Conservation (phyloP, 2,797 vertebrate species). For the Falco berigora region DNA sequence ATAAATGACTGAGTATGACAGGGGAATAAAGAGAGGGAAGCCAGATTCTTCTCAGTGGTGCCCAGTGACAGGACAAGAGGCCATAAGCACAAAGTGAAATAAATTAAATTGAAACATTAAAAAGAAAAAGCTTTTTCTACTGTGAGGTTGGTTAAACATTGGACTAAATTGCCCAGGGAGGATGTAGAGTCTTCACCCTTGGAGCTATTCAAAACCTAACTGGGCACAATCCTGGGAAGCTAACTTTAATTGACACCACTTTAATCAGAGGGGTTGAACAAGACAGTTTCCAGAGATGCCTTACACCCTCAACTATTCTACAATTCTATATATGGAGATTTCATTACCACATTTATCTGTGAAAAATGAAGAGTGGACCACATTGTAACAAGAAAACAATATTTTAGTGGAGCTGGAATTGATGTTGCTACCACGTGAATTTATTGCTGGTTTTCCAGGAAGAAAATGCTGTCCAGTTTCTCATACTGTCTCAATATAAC, state of each 20-base stretch:
- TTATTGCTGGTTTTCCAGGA: background rate
- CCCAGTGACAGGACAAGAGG: background rate
- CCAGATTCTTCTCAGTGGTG: too few relatives aligned
- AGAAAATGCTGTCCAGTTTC: background rate
- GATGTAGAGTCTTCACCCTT: background rate
- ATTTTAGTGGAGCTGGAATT: background rate
- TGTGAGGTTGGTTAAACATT: background rate
- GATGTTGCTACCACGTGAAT: background rate
- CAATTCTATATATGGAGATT: background rate
- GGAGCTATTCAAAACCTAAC: background rate
- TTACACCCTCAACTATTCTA: background rate
- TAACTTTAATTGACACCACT: background rate
- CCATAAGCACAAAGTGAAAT: background rate
- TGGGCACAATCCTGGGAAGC: background rate
- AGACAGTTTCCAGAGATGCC: background rate
- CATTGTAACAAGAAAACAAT: background rate
- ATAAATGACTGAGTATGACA: too few relatives aligned
- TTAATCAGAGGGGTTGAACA: background rate
- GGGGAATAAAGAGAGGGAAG: too few relatives aligned
- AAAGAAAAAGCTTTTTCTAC: background rate
- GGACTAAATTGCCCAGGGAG: background rate
- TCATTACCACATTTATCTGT: background rate
- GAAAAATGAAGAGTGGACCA: background rate
- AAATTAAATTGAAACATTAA: background rate
- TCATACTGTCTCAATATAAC: background rate